phyloP scores from a whole-genome alignment of 2,797 vertebrate genomes.

The Urophycis tenuis region DNA sequence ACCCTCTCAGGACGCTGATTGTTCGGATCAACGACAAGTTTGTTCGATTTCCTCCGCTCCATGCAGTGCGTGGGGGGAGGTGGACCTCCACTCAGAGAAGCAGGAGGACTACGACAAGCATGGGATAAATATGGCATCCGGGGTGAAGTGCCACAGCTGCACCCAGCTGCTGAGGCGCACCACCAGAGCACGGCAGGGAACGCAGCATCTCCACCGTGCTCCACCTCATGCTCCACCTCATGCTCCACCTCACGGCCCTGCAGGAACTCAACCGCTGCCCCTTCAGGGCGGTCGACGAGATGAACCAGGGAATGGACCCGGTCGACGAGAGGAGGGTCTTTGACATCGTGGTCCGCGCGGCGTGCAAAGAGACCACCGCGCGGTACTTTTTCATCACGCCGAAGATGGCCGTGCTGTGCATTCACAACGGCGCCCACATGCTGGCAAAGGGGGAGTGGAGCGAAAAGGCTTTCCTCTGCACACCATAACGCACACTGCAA shows the following conservation, averaged over 20 bases:
- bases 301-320: constrained; percentile 99
- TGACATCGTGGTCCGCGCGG: constrained; percentile 91
- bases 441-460: no score
- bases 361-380: no score
- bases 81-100: constrained; percentile 91
- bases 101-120: constrained; percentile 96
- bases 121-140: constrained; percentile 96
- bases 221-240: no score
- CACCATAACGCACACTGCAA: no score
- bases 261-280: constrained; percentile 95
- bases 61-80: constrained; percentile 96
- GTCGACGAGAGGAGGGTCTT: constrained; percentile 92
- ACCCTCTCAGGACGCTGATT: constrained; percentile 83
- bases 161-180: constrained; percentile 80
- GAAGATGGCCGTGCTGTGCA: no score
- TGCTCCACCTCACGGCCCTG: constrained; percentile 95
- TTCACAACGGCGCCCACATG: no score
- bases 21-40: constrained; percentile 89
- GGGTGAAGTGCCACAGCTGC: constrained; percentile 90
- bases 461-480: no score
- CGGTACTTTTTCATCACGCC: no score
- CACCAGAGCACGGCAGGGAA: constrained; percentile 96
- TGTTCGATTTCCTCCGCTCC: constrained; percentile 85
- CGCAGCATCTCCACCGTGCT: constrained; percentile 92
- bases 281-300: constrained; percentile 97